These are phyloP conservation scores for Acrocyrtus sp. DNA, from an alignment of 2,888 invertebrate genomes.

Conservation along the genomic window DNA sequence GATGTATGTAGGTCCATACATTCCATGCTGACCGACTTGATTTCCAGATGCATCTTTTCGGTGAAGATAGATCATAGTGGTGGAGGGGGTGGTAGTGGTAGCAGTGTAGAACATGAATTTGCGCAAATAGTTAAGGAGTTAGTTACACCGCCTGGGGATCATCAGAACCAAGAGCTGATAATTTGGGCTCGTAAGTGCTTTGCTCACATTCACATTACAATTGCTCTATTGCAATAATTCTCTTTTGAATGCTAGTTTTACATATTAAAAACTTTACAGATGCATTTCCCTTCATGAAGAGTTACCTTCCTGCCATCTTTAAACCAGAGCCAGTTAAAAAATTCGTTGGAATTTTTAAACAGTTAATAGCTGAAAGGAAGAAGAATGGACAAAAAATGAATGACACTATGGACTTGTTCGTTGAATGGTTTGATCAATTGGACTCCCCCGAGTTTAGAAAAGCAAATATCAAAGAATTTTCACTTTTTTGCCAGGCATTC, in stretches of 20 bases:
- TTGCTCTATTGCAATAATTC: no score
- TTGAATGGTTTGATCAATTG: constrained; percentile 37
- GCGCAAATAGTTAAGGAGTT: constrained; percentile 32
- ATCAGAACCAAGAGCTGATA: neutral
- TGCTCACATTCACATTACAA: neutral
- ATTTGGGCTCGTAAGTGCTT: constrained; percentile 37
- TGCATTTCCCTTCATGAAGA: constrained; percentile 48
- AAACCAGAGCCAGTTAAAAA: constrained; percentile 7
- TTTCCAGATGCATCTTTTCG: constrained; percentile 36
- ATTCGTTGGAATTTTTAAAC: constrained; percentile 31
- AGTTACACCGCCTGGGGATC: neutral
- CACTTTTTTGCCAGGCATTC: constrained; percentile 51
- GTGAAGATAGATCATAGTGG: constrained; percentile 37
- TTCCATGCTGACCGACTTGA: constrained; percentile 53
- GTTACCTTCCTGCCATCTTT: neutral
- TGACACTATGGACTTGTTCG: constrained; percentile 43
- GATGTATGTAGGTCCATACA: constrained; percentile 22
- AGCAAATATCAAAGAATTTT: constrained; percentile 47
- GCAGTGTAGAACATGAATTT: no score
- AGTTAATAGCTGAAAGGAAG: constrained; percentile 38
- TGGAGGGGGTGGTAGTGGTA: constrained; percentile 8
- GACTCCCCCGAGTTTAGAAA: constrained; percentile 54
- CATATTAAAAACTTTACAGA: constrained; percentile 26
- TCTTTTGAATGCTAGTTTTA: neutral
- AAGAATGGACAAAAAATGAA: constrained; percentile 28